These are phyloP conservation scores for Hippasteria phrygiana DNA, from an alignment of 53 echinoderm and acorn worm genomes.

Conservation along the genomic window DNA sequence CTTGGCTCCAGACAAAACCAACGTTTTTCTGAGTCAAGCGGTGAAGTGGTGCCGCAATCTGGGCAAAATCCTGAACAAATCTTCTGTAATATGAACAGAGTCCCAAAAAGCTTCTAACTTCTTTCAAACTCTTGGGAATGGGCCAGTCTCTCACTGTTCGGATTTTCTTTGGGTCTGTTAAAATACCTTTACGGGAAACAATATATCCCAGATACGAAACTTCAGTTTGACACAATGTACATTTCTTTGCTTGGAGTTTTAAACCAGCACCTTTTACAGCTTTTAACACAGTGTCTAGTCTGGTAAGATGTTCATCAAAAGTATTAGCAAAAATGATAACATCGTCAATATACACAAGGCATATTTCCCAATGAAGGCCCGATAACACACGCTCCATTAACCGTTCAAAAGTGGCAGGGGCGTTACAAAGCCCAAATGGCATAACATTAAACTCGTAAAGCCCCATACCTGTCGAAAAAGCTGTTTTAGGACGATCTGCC, in stretches of 20 bases:
- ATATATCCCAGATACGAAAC: background rate
- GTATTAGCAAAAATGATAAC: conserved; percentile 2
- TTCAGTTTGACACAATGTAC: conserved; percentile 5
- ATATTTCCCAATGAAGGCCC: too few species aligned
- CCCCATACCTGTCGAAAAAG: background rate
- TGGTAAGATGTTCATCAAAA: background rate
- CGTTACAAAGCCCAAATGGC: too few species aligned
- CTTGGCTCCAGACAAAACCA: background rate
- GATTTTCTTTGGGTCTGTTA: conserved; percentile 5
- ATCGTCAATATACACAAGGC: background rate
- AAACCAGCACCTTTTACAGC: background rate
- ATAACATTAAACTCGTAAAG: too few species aligned
- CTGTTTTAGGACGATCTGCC: background rate
- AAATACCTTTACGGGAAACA: background rate
- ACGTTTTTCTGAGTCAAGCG: conserved; percentile 3
- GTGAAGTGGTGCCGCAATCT: background rate
- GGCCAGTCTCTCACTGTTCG: conserved; percentile 2
- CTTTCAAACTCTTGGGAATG: background rate
- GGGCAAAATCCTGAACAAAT: background rate
- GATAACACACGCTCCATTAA: too few species aligned
- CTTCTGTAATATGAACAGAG: conserved; percentile 11
- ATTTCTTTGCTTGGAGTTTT: conserved; percentile 1
- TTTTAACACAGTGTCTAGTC: background rate
- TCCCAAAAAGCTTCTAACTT: conserved; percentile 12
- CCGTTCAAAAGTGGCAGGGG: too few species aligned